Base-by-base conservation (phyloP, 2,113 vertebrate species). In the Ptyas mucosa region DNA sequence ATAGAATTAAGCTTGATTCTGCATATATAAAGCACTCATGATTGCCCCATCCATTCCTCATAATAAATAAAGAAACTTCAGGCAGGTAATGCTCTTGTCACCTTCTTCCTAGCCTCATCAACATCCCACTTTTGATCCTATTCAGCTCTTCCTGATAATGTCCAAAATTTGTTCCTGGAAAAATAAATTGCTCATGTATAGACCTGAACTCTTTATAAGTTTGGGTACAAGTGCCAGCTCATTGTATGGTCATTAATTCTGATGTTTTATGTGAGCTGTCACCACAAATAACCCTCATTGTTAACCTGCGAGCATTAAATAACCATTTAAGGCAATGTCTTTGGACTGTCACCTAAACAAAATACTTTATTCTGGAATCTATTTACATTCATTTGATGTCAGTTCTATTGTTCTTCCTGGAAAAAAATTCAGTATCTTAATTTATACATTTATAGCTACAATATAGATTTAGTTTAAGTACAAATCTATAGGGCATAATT, bases 171-270 rank as follows among this genome's bases (percentile, higher is more conserved):
- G 18, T 39, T 21, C 8, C 6, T 81, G 18, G 8, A 43, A 81
- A 81, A 81, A 81, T 81, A 43, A 81, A 43, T 81, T 21, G 75
- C 34, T 81, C 18, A 23, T 21, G 75, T 81, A 3, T 39, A 81
- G 15, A 21, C 75, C 34, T 81, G 18, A 81, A 81, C 20, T 81
- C 15, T 21, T 81, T 81, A 39, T 81, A 81, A 81, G 34, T 43
- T 81, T 43, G 7, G 8, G 8, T 81, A 81, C 75, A 81, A 81
- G 18, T 81, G 75, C 18, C 75, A 81, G 18, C 39, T 81, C 34
- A 81, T 81, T 34, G 15, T 9, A 87, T 90, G 61, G 88, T 96
- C 49, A 93, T 95, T 94, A 95, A 87, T 93, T 90, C 89, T 90
- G 54, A 92, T 94, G 20, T 14, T 95, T 95, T 94, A 55, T 29